These are phyloP conservation scores for Latheticus oryzae DNA, from an alignment of 2,888 invertebrate genomes.

Conservation along the genomic window DNA sequence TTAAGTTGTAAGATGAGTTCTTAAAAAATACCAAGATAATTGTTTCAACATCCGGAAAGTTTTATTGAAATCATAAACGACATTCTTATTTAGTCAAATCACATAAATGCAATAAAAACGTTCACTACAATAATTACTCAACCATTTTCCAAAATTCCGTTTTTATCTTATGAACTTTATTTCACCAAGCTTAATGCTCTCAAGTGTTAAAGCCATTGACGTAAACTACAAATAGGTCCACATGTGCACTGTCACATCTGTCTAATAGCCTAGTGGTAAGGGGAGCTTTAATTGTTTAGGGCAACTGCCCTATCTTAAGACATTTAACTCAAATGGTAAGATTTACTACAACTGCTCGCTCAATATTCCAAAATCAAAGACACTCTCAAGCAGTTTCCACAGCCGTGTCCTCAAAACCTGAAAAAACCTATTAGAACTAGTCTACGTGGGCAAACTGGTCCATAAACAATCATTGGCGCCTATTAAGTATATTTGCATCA, in stretches of 20 bases:
- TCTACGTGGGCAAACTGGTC: slow-evolving; percentile 37
- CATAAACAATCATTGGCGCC: slow-evolving; percentile 39
- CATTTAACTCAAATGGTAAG: too few species aligned
- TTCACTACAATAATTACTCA: slow-evolving; percentile 3
- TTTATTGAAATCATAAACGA: slow-evolving; percentile 6
- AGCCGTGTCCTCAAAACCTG: slow-evolving; percentile 4
- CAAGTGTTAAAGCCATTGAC: too few species aligned
- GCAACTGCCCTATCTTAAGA: too few species aligned
- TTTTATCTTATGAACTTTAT: too few species aligned
- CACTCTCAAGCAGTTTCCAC: too few species aligned
- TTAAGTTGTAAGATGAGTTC: too few species aligned
- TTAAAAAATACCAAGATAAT: too few species aligned
- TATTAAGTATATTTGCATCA: slow-evolving; percentile 27
- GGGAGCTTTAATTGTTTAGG: slow-evolving; percentile 16
- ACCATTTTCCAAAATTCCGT: too few species aligned
- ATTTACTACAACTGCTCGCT: too few species aligned
- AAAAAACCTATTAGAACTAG: slow-evolving; percentile 10
- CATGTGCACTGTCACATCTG: slow-evolving; percentile 23
- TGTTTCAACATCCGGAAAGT: slow-evolving; percentile 14
- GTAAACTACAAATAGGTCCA: slow-evolving; percentile 16
- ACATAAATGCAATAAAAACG: too few species aligned
- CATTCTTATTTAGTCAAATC: slow-evolving; percentile 17
- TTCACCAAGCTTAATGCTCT: too few species aligned
- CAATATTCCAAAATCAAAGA: too few species aligned
- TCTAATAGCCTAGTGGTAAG: slow-evolving; percentile 11